Evolutionary conservation across 2,113 vertebrate species (phyloP), one percentile per base, ranked within the genome.

Genomic region (Sinocyclocheilus grahami): DNA sequence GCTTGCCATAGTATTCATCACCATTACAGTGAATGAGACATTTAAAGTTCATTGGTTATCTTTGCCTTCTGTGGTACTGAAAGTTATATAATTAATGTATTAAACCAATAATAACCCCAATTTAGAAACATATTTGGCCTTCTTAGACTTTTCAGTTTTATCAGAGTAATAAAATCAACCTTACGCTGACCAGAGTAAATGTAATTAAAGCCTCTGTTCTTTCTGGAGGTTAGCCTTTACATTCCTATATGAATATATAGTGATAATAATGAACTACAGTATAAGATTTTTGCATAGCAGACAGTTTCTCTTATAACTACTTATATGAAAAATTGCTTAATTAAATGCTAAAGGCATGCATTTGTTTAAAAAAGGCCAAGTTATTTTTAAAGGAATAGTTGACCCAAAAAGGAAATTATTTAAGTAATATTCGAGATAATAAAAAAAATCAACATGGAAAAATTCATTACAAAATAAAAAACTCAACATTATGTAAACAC

Each of bases 91-190:
- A 63, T 42, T 81, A 42, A 63, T 63, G 4, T n/a, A 33, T 33
- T 33, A 18, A 65, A 20, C 5, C 58, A 4, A 42, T 62, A 63
- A 42, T 30, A 7, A 24, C 11, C 0, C 27, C 11, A 7, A 24
- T 16, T 60, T 53, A 63, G 37, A 84, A 42, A 58, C 13, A 65
- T 9, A 33, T 71, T 58, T 77, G 30, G 27, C 37, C 22, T 58
- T n/a, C 67, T 53, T 74, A 77, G 39, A 27, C 46, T 18, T 24
- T 46, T 63, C 22, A 80, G 39, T 51, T 71, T 79, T 42, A 72
- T 74, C 48, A 74, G 5, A 48, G 20, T 22, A 65, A 51, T 78
- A 85, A 85, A 85, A 85, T 84, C 37, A 77, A 58, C 63, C 16
- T 79, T 75, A 33, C 58, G 67, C 65, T 3, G 62, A 75, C 62